Conservation (phyloP, 2,888 invertebrate genomes). For the Acleris emargana region DNA sequence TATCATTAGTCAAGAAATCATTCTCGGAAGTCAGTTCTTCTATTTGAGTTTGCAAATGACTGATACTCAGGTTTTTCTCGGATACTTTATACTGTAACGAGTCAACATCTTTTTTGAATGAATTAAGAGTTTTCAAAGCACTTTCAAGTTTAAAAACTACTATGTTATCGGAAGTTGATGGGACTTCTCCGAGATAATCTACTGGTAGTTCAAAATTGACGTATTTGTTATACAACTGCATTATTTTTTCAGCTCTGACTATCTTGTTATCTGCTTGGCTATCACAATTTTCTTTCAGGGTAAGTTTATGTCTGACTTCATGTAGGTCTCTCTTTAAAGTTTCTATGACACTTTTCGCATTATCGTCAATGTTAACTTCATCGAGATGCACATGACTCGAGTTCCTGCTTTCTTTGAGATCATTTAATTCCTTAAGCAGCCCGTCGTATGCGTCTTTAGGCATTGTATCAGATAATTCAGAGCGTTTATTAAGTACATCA, state of each 20-base stretch:
- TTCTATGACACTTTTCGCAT: conserved; percentile 79
- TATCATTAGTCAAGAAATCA: conserved; percentile 74
- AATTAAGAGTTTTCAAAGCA: conserved; percentile 81
- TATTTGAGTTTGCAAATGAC: conserved; percentile 80
- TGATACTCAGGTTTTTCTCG: conserved; percentile 80
- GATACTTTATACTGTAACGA: conserved; percentile 82
- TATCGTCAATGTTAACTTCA: conserved; percentile 78
- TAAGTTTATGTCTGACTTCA: conserved; percentile 68
- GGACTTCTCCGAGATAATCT: conserved; percentile 76
- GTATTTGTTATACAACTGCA: conserved; percentile 75
- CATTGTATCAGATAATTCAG: conserved; percentile 59
- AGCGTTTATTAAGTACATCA: conserved; percentile 62
- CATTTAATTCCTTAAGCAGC: conserved; percentile 63
- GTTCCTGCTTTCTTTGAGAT: conserved; percentile 61
- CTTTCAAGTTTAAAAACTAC: conserved; percentile 77
- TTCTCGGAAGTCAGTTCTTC: conserved; percentile 81
- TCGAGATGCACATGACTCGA: conserved; percentile 64
- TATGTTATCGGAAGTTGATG: conserved; percentile 65
- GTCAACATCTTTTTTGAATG: conserved; percentile 85
- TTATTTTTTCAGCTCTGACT: conserved; percentile 67
- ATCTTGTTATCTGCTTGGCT: conserved; percentile 50
- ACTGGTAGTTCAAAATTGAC: conserved; percentile 77
- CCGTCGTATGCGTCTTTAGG: conserved; percentile 69
- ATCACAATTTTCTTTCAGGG: conserved; percentile 55
- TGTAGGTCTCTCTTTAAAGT: conserved; percentile 75